These are phyloP conservation scores for Neolamprologus kungweensis DNA, from an alignment of 2,113 vertebrate species.

Conservation along the genomic window DNA sequence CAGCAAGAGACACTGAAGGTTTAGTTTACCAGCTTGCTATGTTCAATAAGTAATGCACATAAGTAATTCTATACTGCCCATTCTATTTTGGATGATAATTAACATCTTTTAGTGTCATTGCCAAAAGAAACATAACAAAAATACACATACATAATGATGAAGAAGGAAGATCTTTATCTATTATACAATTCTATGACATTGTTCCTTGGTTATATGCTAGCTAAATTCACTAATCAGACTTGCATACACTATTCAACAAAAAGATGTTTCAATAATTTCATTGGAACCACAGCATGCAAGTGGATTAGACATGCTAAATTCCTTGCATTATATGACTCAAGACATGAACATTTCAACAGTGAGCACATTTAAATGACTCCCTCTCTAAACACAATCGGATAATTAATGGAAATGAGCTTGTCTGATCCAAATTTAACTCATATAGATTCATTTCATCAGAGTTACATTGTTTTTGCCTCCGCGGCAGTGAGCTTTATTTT, in stretches of 20 bases:
- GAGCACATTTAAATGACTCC: slow-evolving; percentile 34
- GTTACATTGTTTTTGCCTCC: slow-evolving; percentile 6
- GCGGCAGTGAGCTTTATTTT: not conserved
- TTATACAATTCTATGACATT: not conserved
- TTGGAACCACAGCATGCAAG: not conserved
- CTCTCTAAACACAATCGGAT: slow-evolving; percentile 48
- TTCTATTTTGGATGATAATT: not conserved
- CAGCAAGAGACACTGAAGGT: not conserved
- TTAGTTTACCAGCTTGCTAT: not conserved
- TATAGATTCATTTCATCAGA: slow-evolving; percentile 38
- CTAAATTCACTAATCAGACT: not conserved
- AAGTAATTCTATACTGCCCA: not conserved
- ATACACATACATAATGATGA: not conserved
- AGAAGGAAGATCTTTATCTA: not conserved
- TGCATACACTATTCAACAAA: not conserved
- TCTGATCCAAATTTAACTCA: slow-evolving; percentile 41
- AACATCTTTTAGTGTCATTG: not conserved
- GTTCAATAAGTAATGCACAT: not conserved
- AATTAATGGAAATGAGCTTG: slow-evolving; percentile 56
- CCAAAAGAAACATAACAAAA: not conserved
- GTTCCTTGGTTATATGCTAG: not conserved
- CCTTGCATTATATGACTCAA: slow-evolving; percentile 38
- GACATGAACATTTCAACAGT: slow-evolving; percentile 46
- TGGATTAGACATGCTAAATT: slow-evolving; percentile 7
- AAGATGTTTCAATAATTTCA: not conserved